phyloP scores from a whole-genome alignment of 2,888 invertebrate species.

The Pheosia tremula region DNA sequence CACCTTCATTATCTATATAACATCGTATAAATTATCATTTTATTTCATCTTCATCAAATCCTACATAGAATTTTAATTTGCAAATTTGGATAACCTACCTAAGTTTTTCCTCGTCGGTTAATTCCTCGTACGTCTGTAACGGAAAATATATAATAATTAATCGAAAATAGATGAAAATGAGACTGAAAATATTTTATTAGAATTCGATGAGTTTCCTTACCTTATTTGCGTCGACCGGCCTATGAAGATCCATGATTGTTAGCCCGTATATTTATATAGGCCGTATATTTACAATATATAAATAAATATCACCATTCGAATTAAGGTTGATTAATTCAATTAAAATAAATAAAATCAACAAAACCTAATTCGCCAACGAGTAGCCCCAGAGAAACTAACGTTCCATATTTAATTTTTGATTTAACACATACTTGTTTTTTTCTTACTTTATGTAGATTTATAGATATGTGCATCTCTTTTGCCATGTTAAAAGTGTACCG shows the following conservation, averaged over 20 bases:
- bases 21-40: background rate
- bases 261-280: conserved; percentile 14
- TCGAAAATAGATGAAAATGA: conserved; percentile 22
- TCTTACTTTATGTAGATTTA: background rate
- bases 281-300: conserved; percentile 11
- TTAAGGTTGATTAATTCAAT: conserved; percentile 31
- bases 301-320: conserved; percentile 12
- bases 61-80: background rate
- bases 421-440: background rate
- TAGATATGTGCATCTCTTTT: background rate
- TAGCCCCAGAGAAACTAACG: conserved; percentile 19
- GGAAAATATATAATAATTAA: conserved; percentile 35
- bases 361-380: conserved; percentile 20
- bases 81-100: conserved; percentile 76
- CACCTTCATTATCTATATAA: background rate
- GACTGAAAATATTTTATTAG: conserved; percentile 16
- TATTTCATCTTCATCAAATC: background rate
- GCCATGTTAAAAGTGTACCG: background rate
- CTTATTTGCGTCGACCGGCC: conserved; percentile 79
- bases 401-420: conserved; percentile 11
- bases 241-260: conserved; percentile 74
- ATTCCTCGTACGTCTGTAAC: conserved; percentile 88
- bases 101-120: conserved; percentile 91
- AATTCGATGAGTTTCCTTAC: conserved; percentile 46
- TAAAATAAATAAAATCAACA: conserved; percentile 9